phyloP scores from a whole-genome alignment of 2,113 vertebrate species.

The Muntiacus muntjak region DNA sequence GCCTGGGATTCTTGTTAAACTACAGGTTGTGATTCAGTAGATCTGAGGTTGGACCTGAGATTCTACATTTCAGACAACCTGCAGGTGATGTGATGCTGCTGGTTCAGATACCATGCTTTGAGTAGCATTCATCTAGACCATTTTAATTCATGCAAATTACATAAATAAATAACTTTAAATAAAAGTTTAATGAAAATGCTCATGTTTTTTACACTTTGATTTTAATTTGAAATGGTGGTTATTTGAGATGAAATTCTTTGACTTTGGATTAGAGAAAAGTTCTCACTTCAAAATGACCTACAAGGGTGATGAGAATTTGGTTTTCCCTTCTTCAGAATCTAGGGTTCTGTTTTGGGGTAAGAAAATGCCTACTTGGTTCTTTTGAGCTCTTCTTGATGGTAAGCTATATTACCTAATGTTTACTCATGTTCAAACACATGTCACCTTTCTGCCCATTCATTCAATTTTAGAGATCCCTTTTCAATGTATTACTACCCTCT shows the following conservation, averaged over 20 bases:
- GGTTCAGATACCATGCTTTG: fast-evolving
- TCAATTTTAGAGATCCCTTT: neutral
- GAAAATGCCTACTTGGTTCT: neutral
- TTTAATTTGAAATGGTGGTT: neutral
- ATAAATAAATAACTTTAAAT: neutral
- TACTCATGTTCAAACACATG: neutral
- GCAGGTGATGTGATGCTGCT: neutral
- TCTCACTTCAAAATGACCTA: neutral
- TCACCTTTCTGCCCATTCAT: neutral
- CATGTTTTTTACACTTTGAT: neutral
- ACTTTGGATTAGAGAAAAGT: neutral
- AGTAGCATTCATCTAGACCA: neutral
- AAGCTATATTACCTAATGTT: neutral
- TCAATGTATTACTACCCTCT: neutral
- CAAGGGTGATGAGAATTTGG: neutral
- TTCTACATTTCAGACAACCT: neutral
- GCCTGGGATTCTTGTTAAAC: neutral
- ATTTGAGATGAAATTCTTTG: neutral
- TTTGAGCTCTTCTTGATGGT: neutral
- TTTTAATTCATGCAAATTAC: neutral
- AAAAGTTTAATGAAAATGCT: neutral
- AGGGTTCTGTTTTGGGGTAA: neutral
- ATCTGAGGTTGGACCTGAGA: neutral
- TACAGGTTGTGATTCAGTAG: neutral
- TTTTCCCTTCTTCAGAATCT: neutral